Conservation (phyloP, 2,797 vertebrate species). For the Poecilia wingei region DNA sequence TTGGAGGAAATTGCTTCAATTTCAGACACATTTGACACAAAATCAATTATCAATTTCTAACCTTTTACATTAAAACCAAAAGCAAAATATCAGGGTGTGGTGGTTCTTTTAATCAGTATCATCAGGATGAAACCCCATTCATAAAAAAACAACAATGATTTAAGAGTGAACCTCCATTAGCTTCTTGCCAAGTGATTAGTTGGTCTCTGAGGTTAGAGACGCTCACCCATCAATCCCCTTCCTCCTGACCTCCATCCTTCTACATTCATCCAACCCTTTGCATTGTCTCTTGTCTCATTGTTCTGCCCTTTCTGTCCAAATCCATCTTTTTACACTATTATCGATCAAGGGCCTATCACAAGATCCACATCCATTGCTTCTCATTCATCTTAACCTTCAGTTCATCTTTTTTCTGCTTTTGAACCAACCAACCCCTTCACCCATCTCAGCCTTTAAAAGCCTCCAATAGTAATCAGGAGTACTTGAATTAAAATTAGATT, state of each 20-base stretch:
- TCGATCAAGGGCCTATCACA: constrained; percentile 55
- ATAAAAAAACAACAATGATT: constrained; percentile 38
- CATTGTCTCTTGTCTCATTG: constrained; percentile 47
- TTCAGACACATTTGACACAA: not conserved
- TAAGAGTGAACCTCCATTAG: constrained; percentile 45
- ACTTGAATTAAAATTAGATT: not conserved
- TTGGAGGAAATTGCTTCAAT: not conserved
- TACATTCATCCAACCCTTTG: constrained; percentile 36
- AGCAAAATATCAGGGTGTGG: not conserved
- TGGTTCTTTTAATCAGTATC: not conserved
- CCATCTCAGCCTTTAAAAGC: constrained; percentile 19
- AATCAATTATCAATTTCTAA: not conserved
- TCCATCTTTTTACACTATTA: constrained; percentile 37
- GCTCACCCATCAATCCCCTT: constrained; percentile 38
- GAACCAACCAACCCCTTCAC: constrained; percentile 12
- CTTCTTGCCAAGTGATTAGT: constrained; percentile 58
- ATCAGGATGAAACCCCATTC: constrained; percentile 18
- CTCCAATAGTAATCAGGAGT: constrained; percentile 20
- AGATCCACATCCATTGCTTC: constrained; percentile 22
- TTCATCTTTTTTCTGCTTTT: constrained; percentile 22
- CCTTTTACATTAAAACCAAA: not conserved
- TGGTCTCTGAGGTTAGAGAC: constrained; percentile 45
- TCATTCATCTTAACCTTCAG: constrained; percentile 32
- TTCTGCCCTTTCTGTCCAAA: constrained; percentile 26
- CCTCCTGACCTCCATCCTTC: constrained; percentile 39